Percentiles rank a stretch among this genome's conserved stretches.
Evolutionary conservation across 2,113 vertebrate genomes (phyloP).

Genomic region (Lophura nycthemera): DNA sequence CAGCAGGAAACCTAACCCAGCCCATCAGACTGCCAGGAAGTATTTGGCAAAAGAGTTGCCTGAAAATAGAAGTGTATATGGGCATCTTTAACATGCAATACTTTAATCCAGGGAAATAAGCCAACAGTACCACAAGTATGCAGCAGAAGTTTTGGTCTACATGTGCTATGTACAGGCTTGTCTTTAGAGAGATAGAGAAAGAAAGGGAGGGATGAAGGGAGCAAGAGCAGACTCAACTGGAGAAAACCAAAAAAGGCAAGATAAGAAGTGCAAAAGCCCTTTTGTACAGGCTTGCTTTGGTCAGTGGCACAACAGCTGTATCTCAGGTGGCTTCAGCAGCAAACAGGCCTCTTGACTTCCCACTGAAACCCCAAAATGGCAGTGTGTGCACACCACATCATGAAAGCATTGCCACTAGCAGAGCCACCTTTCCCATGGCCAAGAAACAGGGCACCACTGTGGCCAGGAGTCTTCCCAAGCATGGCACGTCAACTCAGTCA

Average conservation of each 20-base stretch:
- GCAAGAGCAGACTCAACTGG: background rate
- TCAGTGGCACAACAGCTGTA: background rate
- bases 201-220: background rate
- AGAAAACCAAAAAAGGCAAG: constrained; percentile 42
- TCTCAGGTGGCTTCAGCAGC: background rate
- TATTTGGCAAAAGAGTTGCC: background rate
- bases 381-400: background rate
- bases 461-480: background rate
- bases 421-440: background rate
- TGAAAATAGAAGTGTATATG: background rate
- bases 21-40: background rate
- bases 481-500: background rate
- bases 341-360: background rate
- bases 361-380: background rate
- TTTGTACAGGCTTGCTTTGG: background rate
- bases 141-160: constrained; percentile 4
- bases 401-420: background rate
- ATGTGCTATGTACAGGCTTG: background rate
- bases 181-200: background rate
- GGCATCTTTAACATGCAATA: background rate
- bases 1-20: background rate
- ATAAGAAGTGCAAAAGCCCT: background rate
- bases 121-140: background rate
- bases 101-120: constrained; percentile 3
- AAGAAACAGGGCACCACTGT: background rate